Base-by-base conservation (phyloP, 2,888 invertebrate genomes). In the Clivina fossor region DNA sequence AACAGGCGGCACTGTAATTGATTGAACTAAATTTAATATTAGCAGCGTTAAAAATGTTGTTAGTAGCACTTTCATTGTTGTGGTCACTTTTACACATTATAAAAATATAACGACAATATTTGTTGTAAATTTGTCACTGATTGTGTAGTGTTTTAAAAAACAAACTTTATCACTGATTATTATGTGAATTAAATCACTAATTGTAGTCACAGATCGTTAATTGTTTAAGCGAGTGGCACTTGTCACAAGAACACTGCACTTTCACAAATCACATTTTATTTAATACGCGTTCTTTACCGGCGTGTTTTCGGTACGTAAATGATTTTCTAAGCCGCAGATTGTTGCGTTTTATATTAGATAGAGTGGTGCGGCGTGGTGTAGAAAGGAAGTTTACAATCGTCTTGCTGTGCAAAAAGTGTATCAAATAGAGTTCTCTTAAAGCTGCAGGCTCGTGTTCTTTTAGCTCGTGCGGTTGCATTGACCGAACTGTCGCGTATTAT, bases 251-350 rank as follows among this genome's bases (percentile, higher is more conserved):
- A n/a, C 37, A 37, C 37, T 46, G n/a, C 40, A 51, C 51, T 51
- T 51, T 51, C 51, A 51, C 51, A 40, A 40, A 43, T 51, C 51
- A 51, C 51, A 51, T 51, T 41, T 51, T 35, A 46, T 15, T 26
- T 16, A 16, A 15, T 26, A 13, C 9, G 33, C 33, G 33, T 33
- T 33, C 7, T 33, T 9, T n/a, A n/a, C n/a, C n/a, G 20, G 22
- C 44, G 44, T 18, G 24, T 35, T 54, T 35, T 46, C 15, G n/a
- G 4, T 11, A 13, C 18, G 38, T 38, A 55, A 55, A 55, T 55
- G 55, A 47, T 38, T 38, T 55, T 55, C 47, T 50, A 46, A 47
- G 3, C 22, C 11, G 24, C 11, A 28, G 8, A 4, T 13, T 16
- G 30, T 40, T 19, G 22, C 15, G 38, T 47, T 53, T 53, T 53